Evolutionary conservation across 37 sponge, comb jelly and placozoan genomes (phyloP).

Genomic region (Beroe ovata): DNA sequence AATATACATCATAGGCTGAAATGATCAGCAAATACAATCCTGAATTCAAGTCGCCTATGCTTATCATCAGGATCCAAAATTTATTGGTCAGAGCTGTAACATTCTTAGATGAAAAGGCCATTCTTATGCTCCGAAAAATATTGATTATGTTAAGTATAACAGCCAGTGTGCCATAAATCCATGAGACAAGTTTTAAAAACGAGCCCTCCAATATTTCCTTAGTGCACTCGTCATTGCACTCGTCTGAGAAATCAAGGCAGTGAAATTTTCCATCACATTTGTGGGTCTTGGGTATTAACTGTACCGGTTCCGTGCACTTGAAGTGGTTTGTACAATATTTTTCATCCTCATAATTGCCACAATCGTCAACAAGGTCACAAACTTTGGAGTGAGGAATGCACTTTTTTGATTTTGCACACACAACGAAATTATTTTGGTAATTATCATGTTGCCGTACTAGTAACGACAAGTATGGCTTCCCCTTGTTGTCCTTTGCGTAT

Average conservation of each 20-base stretch:
- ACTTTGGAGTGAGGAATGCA: not conserved
- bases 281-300: not conserved
- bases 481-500: not conserved
- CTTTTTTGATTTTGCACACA: not conserved
- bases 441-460: not conserved
- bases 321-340: not conserved
- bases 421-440: not conserved
- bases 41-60: not conserved
- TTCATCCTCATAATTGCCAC: not conserved
- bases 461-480: not conserved
- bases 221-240: not conserved
- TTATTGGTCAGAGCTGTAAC: not conserved
- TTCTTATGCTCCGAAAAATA: not conserved
- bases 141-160: not conserved
- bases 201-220: not conserved
- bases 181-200: not conserved
- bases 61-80: not conserved
- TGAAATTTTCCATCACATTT: slow-evolving; percentile 26
- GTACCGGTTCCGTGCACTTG: not conserved
- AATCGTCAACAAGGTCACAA: slow-evolving; percentile 17
- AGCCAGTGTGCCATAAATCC: not conserved
- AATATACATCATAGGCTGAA: not conserved
- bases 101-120: not conserved
- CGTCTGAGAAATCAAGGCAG: not conserved
- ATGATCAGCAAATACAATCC: not conserved